A percentile compares a stretch with the other conserved stretches of the same genome.
These are phyloP conservation scores for Drosophila kuntzei DNA, from an alignment of 2,888 invertebrate species.

Conservation along the genomic window DNA sequence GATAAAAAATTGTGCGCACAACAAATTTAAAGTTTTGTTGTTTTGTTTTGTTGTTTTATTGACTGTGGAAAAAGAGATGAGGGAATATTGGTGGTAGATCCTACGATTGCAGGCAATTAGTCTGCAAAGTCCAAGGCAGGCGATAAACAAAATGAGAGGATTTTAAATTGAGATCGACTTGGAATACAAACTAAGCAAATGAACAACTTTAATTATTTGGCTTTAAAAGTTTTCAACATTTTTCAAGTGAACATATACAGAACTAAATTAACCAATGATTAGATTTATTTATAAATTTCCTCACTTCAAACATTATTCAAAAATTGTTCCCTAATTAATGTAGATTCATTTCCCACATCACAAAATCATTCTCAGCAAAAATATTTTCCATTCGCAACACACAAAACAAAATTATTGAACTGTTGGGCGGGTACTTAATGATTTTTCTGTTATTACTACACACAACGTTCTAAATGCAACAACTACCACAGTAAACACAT, in stretches of 20 bases:
- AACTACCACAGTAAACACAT: constrained; percentile 14
- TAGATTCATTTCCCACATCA: constrained; percentile 3
- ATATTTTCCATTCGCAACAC: constrained; percentile 20
- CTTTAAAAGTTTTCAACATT: background rate
- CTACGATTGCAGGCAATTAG: constrained; percentile 66
- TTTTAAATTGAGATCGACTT: background rate
- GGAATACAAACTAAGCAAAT: background rate
- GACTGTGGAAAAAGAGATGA: background rate
- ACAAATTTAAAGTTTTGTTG: constrained; percentile 68
- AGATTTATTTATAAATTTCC: background rate
- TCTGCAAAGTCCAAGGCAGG: constrained; percentile 58
- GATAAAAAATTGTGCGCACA: constrained; percentile 72
- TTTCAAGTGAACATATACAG: background rate
- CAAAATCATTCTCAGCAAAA: constrained; percentile 7
- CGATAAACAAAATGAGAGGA: constrained; percentile 6
- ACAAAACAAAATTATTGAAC: constrained; percentile 46
- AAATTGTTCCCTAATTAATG: constrained; percentile 8
- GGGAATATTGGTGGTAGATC: constrained; percentile 20
- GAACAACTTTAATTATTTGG: background rate
- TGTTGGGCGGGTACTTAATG: constrained; percentile 49
- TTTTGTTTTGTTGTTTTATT: constrained; percentile 42
- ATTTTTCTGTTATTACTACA: constrained; percentile 60
- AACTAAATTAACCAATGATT: background rate
- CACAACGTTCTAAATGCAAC: constrained; percentile 31
- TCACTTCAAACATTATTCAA: background rate